Evolutionary conservation across 1,140 invertebrate genomes (phyloP), one percentile per base, ranked within the genome.

Genomic region (Hypothenemus hampei): DNA sequence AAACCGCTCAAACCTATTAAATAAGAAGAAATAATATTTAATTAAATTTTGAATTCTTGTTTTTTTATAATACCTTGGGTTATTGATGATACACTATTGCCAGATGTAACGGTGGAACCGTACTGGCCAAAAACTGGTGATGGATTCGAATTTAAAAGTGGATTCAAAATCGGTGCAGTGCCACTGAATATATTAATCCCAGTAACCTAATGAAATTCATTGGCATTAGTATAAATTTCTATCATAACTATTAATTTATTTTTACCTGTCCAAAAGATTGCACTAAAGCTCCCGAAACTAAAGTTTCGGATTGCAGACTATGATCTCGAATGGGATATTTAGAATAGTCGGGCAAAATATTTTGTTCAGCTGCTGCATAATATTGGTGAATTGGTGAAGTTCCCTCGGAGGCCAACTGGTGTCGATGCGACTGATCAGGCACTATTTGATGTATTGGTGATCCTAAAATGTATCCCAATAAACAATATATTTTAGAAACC

Each of bases 361-460:
- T 7, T 16, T 45, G 35, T 7, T 62, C 60, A 11, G 43, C 40
- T 4, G 56, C 24, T 7, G 24, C 40, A 31, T 65, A 67, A 22
- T 58, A 62, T 31, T 68, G 66, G 26, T 68, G 67, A 26, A 68
- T 61, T 3, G 65, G 67, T 7, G 65, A 66, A 31, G 65, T 45
- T 3, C 58, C 55, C 45, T 67, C 64, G 1, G 62, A 54, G 15
- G 26, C 21, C 29, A 66, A 53, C 36, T 64, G 65, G 37, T 66
- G 63, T 11, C 61, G 59, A 6, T 58, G 45, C 18, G 56, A 41
- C 37, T 51, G 47, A 41, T 65, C 63, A 1, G 53, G 61, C 21
- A 64, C 58, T 64, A 74, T 70, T 63, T 80, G 78, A 58, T 85
- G 84, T 47, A 83, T 83, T n/a, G 84, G 84, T 7, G 83, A 86